Evolutionary conservation across 2,797 vertebrate species (phyloP).

Genomic region (Pelochelys cantorii): DNA sequence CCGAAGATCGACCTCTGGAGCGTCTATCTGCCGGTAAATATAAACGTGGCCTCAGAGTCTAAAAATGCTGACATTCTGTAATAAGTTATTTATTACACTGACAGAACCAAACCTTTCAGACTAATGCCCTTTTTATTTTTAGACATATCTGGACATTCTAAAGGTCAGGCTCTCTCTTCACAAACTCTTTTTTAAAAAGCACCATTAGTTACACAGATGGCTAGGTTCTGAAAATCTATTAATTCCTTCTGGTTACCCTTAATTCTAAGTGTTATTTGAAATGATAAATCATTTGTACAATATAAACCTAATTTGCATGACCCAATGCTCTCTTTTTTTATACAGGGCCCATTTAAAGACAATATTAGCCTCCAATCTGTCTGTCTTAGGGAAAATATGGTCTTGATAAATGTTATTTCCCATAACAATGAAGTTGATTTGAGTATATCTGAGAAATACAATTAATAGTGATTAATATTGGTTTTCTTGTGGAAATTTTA

Average conservation of each 20-base stretch:
- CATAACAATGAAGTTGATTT: neutral
- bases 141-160: neutral
- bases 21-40: too few relatives aligned
- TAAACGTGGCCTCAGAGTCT: too few relatives aligned
- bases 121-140: neutral
- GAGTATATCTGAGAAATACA: constrained; percentile 1
- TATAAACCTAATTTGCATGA: neutral
- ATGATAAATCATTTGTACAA: neutral
- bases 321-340: neutral
- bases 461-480: neutral
- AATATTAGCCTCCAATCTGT: neutral
- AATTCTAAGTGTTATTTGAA: neutral
- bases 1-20: too few relatives aligned
- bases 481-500: neutral
- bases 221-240: neutral
- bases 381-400: neutral
- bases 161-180: neutral
- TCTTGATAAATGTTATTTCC: neutral
- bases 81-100: neutral
- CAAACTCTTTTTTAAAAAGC: neutral
- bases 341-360: neutral
- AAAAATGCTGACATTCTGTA: too few relatives aligned
- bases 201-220: neutral
- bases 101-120: neutral
- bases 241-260: neutral